phyloP scores from a whole-genome alignment of 2,888 invertebrate species.

The Zele albiditarsus region DNA sequence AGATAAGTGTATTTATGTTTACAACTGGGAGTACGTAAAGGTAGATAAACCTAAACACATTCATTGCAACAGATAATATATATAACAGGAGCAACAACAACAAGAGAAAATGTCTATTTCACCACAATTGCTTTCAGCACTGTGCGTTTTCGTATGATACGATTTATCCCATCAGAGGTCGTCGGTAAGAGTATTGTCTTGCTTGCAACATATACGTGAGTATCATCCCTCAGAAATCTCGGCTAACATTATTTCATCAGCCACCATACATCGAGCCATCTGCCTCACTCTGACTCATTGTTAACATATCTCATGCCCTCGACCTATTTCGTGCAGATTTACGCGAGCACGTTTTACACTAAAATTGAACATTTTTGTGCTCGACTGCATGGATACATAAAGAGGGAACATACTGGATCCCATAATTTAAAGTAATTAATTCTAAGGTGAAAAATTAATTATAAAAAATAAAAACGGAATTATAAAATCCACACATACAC shows the following conservation, averaged over 20 bases:
- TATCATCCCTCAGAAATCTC: background rate
- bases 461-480: background rate
- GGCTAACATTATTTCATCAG: background rate
- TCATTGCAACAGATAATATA: background rate
- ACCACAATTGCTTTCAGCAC: background rate
- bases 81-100: background rate
- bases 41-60: background rate
- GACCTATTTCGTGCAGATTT: conserved; percentile 18
- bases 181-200: background rate
- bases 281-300: conserved; percentile 20
- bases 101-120: background rate
- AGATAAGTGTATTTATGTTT: background rate
- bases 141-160: background rate
- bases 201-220: background rate
- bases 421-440: no score
- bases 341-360: background rate
- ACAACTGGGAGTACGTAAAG: background rate
- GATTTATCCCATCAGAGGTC: background rate
- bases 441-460: background rate
- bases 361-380: conserved; percentile 12
- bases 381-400: background rate
- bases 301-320: conserved; percentile 7
- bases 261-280: background rate
- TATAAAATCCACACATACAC: background rate
- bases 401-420: no score